Conservation (phyloP, 2,113 vertebrate species). For the Poicephalus gulielmi region DNA sequence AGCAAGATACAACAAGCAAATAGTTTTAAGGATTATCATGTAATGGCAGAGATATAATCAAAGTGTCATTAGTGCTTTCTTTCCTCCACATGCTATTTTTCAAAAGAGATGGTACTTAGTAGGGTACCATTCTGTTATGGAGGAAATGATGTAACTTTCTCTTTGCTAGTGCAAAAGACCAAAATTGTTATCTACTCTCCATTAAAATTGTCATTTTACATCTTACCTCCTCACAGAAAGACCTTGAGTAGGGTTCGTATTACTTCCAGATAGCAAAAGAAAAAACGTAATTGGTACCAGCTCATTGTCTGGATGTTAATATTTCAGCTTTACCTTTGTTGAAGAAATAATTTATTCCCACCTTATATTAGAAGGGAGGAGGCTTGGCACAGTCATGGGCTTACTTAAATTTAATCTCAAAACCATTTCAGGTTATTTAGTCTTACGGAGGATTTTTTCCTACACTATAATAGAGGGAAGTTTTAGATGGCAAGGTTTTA, state of each 20-base stretch:
- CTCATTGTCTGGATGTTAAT: neutral
- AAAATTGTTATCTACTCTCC: neutral
- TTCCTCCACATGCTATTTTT: neutral
- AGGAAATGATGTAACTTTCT: neutral
- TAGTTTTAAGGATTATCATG: neutral
- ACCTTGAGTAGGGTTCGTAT: neutral
- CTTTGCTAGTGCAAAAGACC: neutral
- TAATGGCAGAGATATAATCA: neutral
- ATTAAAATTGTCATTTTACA: conserved; percentile 4
- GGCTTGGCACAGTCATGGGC: neutral
- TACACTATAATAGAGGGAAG: neutral
- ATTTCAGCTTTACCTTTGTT: neutral
- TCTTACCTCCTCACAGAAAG: neutral
- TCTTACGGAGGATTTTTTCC: neutral
- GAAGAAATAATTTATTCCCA: neutral
- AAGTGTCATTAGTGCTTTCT: neutral
- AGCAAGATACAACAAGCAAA: neutral
- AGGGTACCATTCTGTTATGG: neutral
- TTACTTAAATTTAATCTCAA: neutral
- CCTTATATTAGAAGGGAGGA: neutral
- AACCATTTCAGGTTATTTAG: neutral
- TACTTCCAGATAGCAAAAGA: neutral
- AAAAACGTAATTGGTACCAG: neutral
- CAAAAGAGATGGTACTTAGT: neutral
- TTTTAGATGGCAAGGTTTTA: neutral